A percentile compares a stretch with the other conserved stretches of the same genome.
These are phyloP conservation scores for Sussaba pulchella DNA, from an alignment of 2,888 invertebrate species.

Conservation along the genomic window DNA sequence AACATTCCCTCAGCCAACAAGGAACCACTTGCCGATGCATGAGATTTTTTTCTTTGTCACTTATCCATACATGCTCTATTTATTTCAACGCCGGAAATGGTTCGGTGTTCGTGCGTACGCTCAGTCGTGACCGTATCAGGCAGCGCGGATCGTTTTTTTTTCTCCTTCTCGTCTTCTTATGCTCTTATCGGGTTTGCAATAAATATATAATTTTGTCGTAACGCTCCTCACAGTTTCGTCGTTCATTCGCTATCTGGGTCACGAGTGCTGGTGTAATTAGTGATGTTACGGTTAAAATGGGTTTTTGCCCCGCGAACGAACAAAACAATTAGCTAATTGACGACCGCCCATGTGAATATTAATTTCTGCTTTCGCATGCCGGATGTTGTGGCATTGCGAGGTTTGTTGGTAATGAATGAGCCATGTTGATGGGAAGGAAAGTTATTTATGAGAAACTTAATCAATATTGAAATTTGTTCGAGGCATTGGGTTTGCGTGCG, in stretches of 20 bases:
- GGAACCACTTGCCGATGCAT: slow-evolving; percentile 66
- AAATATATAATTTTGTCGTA: slow-evolving; percentile 2
- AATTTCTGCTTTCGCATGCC: slow-evolving; percentile 10
- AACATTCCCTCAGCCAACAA: slow-evolving; percentile 58
- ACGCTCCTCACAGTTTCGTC: not conserved
- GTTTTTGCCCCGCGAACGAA: slow-evolving; percentile 20
- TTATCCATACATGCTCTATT: slow-evolving; percentile 16
- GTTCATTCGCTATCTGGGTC: slow-evolving; percentile 39
- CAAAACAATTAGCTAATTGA: slow-evolving; percentile 61
- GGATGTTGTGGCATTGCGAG: not conserved
- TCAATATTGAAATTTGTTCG: no score
- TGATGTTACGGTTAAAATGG: slow-evolving; percentile 43
- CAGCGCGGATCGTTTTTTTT: slow-evolving; percentile 22
- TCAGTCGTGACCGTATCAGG: slow-evolving; percentile 31
- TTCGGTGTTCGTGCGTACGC: slow-evolving; percentile 19
- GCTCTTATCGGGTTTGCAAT: slow-evolving; percentile 4
- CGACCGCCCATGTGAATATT: slow-evolving; percentile 27
- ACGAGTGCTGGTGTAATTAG: slow-evolving; percentile 44
- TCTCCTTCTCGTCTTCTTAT: slow-evolving; percentile 19
- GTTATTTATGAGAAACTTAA: no score
- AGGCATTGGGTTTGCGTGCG: no score
- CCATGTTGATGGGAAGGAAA: no score
- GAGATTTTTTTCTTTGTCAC: slow-evolving; percentile 46
- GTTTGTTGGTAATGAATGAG: not conserved
- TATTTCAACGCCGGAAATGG: slow-evolving; percentile 27